A percentile compares a stretch with the other conserved stretches of the same genome.
Evolutionary conservation across 2,888 invertebrate genomes (phyloP).

Genomic region (Tenthredo notha): DNA sequence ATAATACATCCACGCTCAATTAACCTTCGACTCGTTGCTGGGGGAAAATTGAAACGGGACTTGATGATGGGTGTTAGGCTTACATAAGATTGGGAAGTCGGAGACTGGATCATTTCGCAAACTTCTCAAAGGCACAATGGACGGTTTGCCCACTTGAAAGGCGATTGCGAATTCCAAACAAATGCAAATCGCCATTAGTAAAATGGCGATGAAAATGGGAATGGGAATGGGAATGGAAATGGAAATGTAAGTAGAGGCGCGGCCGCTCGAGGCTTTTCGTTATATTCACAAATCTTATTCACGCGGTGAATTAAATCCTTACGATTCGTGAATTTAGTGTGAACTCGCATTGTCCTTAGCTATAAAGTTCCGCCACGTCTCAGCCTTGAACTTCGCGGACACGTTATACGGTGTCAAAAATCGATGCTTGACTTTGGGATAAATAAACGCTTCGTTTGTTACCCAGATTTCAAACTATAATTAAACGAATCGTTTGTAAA

Average conservation of each 20-base stretch:
- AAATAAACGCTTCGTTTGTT: neutral
- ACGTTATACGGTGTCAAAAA: neutral
- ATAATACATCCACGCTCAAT: constrained; percentile 24
- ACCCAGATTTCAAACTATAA: neutral
- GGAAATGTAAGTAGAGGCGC: neutral
- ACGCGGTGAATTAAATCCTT: constrained; percentile 1
- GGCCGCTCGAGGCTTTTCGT: neutral
- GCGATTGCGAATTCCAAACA: constrained; percentile 41
- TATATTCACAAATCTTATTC: neutral
- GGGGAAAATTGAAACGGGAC: constrained; percentile 34
- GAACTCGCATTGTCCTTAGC: neutral
- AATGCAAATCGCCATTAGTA: constrained; percentile 48
- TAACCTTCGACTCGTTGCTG: constrained; percentile 11
- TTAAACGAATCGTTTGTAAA: neutral
- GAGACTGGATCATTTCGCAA: constrained; percentile 5
- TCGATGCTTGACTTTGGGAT: neutral
- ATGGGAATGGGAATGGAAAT: neutral
- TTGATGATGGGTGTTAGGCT: constrained; percentile 12
- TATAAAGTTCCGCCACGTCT: neutral
- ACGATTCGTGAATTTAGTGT: neutral
- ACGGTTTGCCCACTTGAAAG: constrained; percentile 10
- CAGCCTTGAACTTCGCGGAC: constrained; percentile 1
- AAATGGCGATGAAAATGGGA: constrained; percentile 25
- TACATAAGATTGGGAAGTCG: neutral
- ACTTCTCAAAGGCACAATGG: constrained; percentile 41